Base-by-base conservation (phyloP, 2,797 vertebrate genomes). In the Varecia variegata region DNA sequence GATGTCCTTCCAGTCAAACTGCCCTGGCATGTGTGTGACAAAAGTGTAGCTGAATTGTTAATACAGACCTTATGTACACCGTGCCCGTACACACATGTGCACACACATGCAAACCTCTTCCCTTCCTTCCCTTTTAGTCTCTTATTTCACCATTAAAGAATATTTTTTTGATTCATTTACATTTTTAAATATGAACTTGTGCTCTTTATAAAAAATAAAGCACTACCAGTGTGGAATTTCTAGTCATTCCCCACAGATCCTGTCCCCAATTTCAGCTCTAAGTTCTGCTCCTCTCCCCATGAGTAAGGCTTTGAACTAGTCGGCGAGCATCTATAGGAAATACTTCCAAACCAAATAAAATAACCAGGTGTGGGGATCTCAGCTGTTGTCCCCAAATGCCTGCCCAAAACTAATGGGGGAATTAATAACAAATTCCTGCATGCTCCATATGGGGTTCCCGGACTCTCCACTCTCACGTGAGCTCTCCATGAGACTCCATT, bases 11-110 rank as follows among this genome's bases (percentile, higher is more conserved):
- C 27, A 52, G 35, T 27, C 30, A 25, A 18, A 27, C 0, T 3
- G 18, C 5, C 38, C 3, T 27, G 0, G 7, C 7, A 20, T 8
- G 25, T 5, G 23, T 13, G 7, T 25, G 10, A 38, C 11, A 23
- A 3, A 11, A 6, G 5, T 20, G 30, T 20, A 38, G 25, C 7
- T 30, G 18, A 45, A 30, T 30, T 45, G 45, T 62, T n/a, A 58
- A n/a, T 56, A 13, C 2, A 52, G 27, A 68, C 13, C 25, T 4
- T 4, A 6, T 9, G 25, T 7, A n/a, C 25, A 30, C 25, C 54
- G 27, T 18, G 30, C 5, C 11, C 23, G 3, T 0, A 23, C 65
- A n/a, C 17, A n/a, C 18, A 52, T 25, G 25, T 30, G 58, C 40
- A 27, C n/a, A 79, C 25, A 92, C 38, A 43, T 17, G 23, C 60